Conservation (phyloP, 2,797 vertebrate species). For the Distichodus sexfasciatus region DNA sequence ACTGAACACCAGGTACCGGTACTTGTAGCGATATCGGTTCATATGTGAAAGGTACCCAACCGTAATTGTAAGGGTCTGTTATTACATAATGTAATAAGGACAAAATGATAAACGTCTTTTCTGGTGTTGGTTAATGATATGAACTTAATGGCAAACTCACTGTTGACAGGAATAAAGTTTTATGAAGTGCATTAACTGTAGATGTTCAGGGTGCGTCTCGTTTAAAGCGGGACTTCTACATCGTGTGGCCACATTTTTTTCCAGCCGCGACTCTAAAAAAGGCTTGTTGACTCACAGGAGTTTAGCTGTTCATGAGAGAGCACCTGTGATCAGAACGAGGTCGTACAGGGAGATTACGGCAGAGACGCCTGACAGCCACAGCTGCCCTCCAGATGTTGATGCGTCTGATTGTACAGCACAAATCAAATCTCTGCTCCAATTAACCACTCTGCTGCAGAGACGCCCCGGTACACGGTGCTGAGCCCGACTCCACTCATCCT, state of each 20-base stretch:
- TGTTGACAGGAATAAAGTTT: too few species aligned
- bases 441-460: slow-evolving; percentile 33
- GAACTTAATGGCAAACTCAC: too few species aligned
- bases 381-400: slow-evolving; percentile 51
- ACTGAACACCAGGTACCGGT: too few species aligned
- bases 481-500: background rate
- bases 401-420: slow-evolving; percentile 39
- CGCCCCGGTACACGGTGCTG: background rate
- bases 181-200: too few species aligned
- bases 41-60: too few species aligned
- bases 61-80: too few species aligned
- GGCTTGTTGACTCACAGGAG: background rate
- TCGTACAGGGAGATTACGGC: slow-evolving; percentile 19
- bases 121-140: too few species aligned
- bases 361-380: slow-evolving; percentile 38
- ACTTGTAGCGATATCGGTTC: too few species aligned
- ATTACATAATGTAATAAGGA: too few species aligned
- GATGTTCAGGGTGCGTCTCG: too few species aligned
- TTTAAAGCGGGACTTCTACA: too few species aligned
- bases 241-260: background rate
- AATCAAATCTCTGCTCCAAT: slow-evolving; percentile 41
- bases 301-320: background rate
- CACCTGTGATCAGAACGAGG: slow-evolving; percentile 34
- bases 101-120: too few species aligned
- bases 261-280: background rate